phyloP scores from a whole-genome alignment of 2,888 invertebrate genomes.

The Phytoseiulus persimilis region DNA sequence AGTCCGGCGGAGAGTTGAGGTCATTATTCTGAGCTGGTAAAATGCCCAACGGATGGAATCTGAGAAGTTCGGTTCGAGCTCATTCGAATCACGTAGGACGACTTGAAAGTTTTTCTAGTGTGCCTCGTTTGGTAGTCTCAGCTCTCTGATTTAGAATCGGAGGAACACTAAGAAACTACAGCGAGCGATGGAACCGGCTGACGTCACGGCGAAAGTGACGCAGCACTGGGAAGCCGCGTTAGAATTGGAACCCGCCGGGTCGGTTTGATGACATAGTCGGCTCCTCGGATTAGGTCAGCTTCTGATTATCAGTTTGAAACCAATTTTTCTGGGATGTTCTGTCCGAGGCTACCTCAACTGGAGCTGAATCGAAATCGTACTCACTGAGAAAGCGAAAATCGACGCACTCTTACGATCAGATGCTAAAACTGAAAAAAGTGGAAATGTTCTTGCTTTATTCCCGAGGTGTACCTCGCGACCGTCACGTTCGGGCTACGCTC shows the following conservation, averaged over 20 bases:
- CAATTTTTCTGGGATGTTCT: too few relatives aligned
- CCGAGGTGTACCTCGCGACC: too few relatives aligned
- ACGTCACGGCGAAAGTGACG: neutral
- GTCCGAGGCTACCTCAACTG: neutral
- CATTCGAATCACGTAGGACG: neutral
- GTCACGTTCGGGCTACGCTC: too few relatives aligned
- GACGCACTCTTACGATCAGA: slow-evolving; percentile 22
- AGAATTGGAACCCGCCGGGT: neutral
- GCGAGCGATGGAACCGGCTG: neutral
- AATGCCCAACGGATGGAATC: neutral
- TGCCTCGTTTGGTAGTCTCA: neutral
- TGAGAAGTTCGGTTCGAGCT: neutral
- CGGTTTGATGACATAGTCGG: neutral
- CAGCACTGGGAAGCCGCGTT: neutral
- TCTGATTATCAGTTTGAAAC: too few relatives aligned
- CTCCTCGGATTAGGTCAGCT: neutral
- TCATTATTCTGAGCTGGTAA: too few relatives aligned
- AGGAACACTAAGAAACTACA: neutral
- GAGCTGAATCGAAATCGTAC: neutral
- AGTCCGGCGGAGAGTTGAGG: too few relatives aligned
- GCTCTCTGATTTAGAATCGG: neutral
- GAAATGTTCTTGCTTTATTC: too few relatives aligned
- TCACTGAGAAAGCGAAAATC: slow-evolving; percentile 17
- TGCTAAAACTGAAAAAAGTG: neutral
- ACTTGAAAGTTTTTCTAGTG: neutral